These are phyloP conservation scores for Tanytarsus gracilentus DNA, from an alignment of 2,888 invertebrate genomes.

Conservation along the genomic window DNA sequence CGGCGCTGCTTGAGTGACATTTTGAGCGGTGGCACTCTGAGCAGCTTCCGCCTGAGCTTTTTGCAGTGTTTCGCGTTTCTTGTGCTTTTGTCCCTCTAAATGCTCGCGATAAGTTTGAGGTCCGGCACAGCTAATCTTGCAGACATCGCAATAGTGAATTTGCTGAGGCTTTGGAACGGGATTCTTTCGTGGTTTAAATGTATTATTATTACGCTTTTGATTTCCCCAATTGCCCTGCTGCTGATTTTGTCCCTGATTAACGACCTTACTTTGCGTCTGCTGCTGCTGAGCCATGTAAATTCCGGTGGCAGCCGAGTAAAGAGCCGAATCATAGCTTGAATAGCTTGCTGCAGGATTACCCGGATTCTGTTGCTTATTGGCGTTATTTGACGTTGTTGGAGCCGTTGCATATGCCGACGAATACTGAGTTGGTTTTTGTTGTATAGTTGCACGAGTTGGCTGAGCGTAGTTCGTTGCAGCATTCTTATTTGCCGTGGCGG, in stretches of 20 bases:
- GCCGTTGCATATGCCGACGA: not conserved
- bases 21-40: no score
- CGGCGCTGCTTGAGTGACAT: slow-evolving; percentile 39
- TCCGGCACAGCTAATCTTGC: slow-evolving; percentile 96
- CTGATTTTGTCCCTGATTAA: slow-evolving; percentile 37
- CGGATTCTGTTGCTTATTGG: not conserved
- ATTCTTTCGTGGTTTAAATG: slow-evolving; percentile 52
- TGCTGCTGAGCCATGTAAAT: slow-evolving; percentile 84
- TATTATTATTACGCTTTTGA: no score
- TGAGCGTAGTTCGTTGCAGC: slow-evolving; percentile 45
- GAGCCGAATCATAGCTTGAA: slow-evolving; percentile 87
- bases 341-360: slow-evolving; percentile 46
- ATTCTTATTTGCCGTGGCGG: slow-evolving; percentile 32
- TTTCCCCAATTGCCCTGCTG: slow-evolving; percentile 40
- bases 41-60: slow-evolving; percentile 4
- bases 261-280: slow-evolving; percentile 35
- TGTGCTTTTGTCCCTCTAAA: slow-evolving; percentile 97
- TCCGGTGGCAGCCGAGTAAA: slow-evolving; percentile 83
- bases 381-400: not conserved
- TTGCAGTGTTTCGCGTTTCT: slow-evolving; percentile 79
- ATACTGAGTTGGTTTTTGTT: slow-evolving; percentile 48
- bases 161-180: slow-evolving; percentile 85
- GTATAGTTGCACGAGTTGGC: slow-evolving; percentile 55
- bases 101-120: slow-evolving; percentile 93
- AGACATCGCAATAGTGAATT: slow-evolving; percentile 96